phyloP scores from a whole-genome alignment of 2,797 vertebrate species.

The Chrysocyon brachyurus region DNA sequence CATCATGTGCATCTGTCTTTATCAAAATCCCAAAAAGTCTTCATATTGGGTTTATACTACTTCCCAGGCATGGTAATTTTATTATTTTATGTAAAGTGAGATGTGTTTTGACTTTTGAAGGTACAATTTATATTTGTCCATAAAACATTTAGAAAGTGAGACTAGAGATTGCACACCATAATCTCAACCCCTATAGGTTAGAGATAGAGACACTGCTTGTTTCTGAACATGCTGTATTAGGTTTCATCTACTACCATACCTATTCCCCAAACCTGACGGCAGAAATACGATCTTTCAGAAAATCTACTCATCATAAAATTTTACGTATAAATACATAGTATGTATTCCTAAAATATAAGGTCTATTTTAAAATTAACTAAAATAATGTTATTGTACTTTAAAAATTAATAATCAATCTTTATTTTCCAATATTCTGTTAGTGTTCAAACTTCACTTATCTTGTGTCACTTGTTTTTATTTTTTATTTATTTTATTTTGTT shows the following conservation, averaged over 20 bases:
- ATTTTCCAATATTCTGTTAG: not conserved
- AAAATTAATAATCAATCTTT: not conserved
- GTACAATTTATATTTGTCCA: too few relatives aligned
- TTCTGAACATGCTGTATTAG: not conserved
- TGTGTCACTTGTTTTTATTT: too few relatives aligned
- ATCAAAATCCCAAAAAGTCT: not conserved
- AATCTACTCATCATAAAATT: not conserved
- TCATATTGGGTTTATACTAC: fast-evolving
- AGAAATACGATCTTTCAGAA: not conserved
- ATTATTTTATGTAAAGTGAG: not conserved
- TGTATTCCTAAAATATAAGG: not conserved
- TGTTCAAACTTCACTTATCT: not conserved
- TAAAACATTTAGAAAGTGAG: not conserved
- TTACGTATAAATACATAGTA: not conserved
- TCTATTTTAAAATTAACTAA: not conserved
- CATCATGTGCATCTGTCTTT: fast-evolving
- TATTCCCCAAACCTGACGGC: too few relatives aligned
- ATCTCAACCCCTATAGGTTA: not conserved
- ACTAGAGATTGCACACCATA: too few relatives aligned
- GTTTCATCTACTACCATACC: too few relatives aligned
- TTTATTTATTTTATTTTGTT: too few relatives aligned
- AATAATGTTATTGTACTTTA: not conserved
- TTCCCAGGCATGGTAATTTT: not conserved
- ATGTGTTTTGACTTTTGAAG: not conserved
- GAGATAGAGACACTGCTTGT: not conserved